Base-by-base conservation (phyloP, 1,140 invertebrate genomes). In the Drosophila melanica region DNA sequence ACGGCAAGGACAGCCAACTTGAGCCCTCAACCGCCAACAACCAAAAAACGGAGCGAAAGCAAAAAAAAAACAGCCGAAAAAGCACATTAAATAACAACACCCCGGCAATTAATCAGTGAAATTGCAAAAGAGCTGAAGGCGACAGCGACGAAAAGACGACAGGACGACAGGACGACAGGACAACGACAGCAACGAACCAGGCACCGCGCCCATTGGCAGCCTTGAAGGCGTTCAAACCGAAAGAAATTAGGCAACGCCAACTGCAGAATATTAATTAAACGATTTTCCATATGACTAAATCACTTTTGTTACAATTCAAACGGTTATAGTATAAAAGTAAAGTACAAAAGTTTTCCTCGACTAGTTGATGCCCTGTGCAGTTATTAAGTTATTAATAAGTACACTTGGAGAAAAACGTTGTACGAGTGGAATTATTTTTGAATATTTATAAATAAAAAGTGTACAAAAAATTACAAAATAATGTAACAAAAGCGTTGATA, bases 61-160 rank as follows among this genome's bases (percentile, higher is more conserved):
- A n/a, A 11, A 10, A 64, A 30, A 63, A 58, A 37, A 68, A 37
- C 50, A 60, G 35, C 42, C 68, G 37, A 74, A 69, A 62, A 81
- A 65, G 50, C 75, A 58, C 64, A 68, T 71, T 71, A 65, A 71
- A 64, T 35, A 73, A 67, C 45, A 57, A 66, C 45, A 64, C 60
- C 76, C 75, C 70, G 59, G 75, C 79, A 81, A 82, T 81, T 82
- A 81, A 81, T 81, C 79, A 81, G 79, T 23, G 65, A 75, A 81
- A 82, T 78, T 82, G 79, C 68, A 50, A 81, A 77, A 64, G 79
- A 74, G 63, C 63, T 75, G 48, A 73, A 60, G 59, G 67, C 60
- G 60, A 70, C 59, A 70, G 39, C 67, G 30, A 35, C 41, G 44
- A 27, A 51, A 71, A 20, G 59, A 37, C 37, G 47, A 41, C 57